Percentiles rank a stretch among this genome's conserved stretches.
phyloP scores from a whole-genome alignment of 2,888 invertebrate genomes.

The Drosophila hamatofila region DNA sequence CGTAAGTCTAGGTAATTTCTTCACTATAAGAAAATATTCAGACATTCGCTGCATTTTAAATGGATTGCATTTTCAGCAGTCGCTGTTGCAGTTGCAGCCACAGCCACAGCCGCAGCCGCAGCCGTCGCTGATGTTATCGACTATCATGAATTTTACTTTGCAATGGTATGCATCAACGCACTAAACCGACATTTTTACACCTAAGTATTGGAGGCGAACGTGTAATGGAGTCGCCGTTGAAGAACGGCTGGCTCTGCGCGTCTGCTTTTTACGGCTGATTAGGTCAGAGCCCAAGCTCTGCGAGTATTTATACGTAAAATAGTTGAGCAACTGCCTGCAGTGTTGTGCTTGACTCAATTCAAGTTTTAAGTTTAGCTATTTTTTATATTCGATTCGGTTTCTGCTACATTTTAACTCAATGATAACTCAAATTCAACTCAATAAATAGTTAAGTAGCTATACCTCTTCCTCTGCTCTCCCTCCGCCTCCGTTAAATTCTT shows the following conservation, averaged over 20 bases:
- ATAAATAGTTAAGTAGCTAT: background rate
- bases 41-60: constrained; percentile 56
- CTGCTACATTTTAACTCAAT: background rate
- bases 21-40: background rate
- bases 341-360: background rate
- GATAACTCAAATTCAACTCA: background rate
- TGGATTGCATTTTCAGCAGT: constrained; percentile 46
- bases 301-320: constrained; percentile 16
- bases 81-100: background rate
- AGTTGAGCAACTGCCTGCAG: background rate
- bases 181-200: constrained; percentile 82
- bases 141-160: constrained; percentile 58
- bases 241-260: constrained; percentile 23
- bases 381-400: background rate
- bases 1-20: background rate
- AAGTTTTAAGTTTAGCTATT: background rate
- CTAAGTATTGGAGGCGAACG: constrained; percentile 57
- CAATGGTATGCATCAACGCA: constrained; percentile 74
- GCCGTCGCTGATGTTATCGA: constrained; percentile 55
- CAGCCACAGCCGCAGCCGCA: background rate
- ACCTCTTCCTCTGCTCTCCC: background rate
- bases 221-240: constrained; percentile 20
- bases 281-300: constrained; percentile 33
- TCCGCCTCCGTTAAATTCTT: background rate
- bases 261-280: constrained; percentile 73